These are phyloP conservation scores for Ctenosaura bakeri DNA, from an alignment of 2,797 vertebrate genomes.

Conservation along the genomic window DNA sequence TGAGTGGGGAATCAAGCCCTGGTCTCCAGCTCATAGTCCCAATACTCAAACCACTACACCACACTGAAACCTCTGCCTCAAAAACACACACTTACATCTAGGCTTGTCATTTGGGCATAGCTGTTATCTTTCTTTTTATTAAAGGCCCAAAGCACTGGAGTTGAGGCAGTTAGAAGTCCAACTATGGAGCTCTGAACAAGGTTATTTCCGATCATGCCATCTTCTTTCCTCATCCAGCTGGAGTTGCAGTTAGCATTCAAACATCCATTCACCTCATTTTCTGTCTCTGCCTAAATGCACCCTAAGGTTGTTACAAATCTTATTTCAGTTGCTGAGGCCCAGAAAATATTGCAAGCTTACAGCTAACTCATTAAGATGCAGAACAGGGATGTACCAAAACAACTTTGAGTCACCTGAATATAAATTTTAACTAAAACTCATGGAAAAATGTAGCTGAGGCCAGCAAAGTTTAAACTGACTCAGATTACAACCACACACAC, in stretches of 20 bases:
- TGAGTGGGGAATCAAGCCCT: too few species aligned
- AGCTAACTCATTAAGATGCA: neutral
- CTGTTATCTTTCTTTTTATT: neutral
- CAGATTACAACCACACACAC: conserved; percentile 28
- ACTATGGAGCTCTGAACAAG: too few species aligned
- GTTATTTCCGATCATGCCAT: too few species aligned
- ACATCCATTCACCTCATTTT: neutral
- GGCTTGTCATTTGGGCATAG: neutral
- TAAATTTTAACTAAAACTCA: conserved; percentile 4
- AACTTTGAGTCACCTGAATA: conserved; percentile 23
- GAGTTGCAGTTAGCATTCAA: neutral
- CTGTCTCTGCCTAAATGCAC: neutral
- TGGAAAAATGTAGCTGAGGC: conserved; percentile 20
- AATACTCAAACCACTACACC: too few species aligned
- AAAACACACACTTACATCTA: neutral
- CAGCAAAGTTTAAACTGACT: conserved; percentile 18
- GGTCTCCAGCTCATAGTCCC: too few species aligned
- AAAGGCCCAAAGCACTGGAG: neutral
- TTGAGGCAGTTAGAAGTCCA: too few species aligned
- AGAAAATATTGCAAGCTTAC: conserved; percentile 26
- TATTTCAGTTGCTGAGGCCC: neutral
- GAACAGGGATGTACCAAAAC: conserved; percentile 29
- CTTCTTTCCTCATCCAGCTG: too few species aligned
- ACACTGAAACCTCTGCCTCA: too few species aligned
- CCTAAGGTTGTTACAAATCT: neutral